Evolutionary conservation across 2,888 invertebrate genomes (phyloP), one percentile per base, ranked within the genome.

Genomic region (Tetranychus truncatus): DNA sequence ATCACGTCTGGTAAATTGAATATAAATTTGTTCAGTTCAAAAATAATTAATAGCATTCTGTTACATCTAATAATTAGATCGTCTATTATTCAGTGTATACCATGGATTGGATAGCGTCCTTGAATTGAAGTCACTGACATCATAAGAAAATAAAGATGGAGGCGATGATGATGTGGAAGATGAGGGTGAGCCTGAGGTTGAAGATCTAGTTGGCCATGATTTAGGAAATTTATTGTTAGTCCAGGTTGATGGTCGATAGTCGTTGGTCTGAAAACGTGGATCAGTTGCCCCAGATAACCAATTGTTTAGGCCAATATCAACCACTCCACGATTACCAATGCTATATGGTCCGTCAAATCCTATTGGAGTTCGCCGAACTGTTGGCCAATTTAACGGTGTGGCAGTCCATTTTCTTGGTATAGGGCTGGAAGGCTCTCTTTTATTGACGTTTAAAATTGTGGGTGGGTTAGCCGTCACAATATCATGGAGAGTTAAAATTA

Each of bases 401-500:
- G 3, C 34, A 34, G 34, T 34, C 55, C 11, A 15, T 55, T 55
- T 55, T 55, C 55, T 9, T 15, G 55, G 55, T 15, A 55, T 15
- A 2, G 55, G 55, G 9, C 15, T 15, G 9, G 55, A 55, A 15
- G 55, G 15, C 55, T 55, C 55, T 55, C 55, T 9, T 55, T 55
- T 55, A 55, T 55, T 55, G 7, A 15, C 15, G 3, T 15, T 55
- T 15, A 15, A 5, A 55, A n/a, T n/a, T n/a, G 67, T 45, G 11
- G 72, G 72, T 11, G 44, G 45, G 44, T 72, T 72, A 5, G 15
- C 18, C 9, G 72, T 72, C 15, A 72, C 18, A n/a, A 72, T n/a
- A 18, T 45, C 45, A 11, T 45, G 34, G 15, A 72, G 45, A 15
- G 45, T 72, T 45, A 24, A n/a, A 6, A 45, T 72, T 44, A 45